Conservation (phyloP, 2,113 vertebrate genomes). For the Ceuthmochares aereus region DNA sequence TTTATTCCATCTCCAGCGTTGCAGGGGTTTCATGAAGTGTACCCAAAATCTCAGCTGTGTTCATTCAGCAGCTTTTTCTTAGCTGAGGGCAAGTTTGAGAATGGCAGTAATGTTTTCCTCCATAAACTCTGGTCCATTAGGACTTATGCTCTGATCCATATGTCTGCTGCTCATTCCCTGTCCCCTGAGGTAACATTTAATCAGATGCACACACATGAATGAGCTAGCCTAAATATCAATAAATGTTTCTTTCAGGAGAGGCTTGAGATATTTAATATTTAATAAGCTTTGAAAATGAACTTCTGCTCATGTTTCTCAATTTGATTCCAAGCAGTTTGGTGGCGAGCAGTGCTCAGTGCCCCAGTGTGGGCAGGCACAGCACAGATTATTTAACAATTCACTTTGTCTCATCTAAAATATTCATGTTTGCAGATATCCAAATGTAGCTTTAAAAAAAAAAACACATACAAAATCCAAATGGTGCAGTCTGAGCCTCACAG, state of each 20-base stretch:
- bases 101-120: neutral
- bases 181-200: slow-evolving; percentile 23
- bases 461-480: neutral
- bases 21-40: neutral
- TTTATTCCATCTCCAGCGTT: neutral
- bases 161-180: neutral
- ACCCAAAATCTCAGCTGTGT: neutral
- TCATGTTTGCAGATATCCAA: slow-evolving; percentile 60
- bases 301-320: slow-evolving; percentile 30
- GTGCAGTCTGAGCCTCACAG: neutral
- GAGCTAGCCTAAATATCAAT: slow-evolving; percentile 48
- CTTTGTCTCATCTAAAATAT: slow-evolving; percentile 68
- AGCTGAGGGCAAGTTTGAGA: neutral
- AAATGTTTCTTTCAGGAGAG: slow-evolving; percentile 51
- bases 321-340: neutral
- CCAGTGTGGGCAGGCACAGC: slow-evolving; percentile 43
- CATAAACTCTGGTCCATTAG: neutral
- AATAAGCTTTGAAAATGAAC: slow-evolving; percentile 50
- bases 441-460: slow-evolving; percentile 22
- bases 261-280: slow-evolving; percentile 62
- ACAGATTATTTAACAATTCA: slow-evolving; percentile 51
- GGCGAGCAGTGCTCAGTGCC: neutral
- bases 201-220: slow-evolving; percentile 48
- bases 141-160: neutral
- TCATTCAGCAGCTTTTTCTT: neutral